Base-by-base conservation (phyloP, 2,888 invertebrate species). In the Drosophila recens region DNA sequence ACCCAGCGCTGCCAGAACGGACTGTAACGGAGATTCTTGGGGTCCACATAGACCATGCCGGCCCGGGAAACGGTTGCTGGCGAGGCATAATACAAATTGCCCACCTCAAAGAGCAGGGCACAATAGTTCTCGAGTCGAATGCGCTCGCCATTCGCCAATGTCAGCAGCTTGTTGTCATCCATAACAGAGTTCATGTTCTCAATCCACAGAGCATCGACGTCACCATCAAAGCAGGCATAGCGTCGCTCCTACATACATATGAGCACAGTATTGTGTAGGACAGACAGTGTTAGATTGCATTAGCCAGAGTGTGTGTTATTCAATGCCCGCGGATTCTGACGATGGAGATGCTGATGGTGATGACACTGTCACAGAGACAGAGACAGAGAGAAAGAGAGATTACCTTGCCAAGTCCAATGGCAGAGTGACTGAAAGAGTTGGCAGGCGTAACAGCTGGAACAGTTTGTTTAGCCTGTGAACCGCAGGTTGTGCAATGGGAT, bases 161-260 rank as follows among this genome's bases (percentile, higher is more conserved):
- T 98, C 62, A 98, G 93, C 45, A 98, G 93, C 90, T 96, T 96
- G 91, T 98, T 98, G 92, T 98, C 98, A 90, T 98, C 98, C 98
- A 98, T 98, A 2, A 98, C 98, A 0, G 98, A 97, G 93, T 98
- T 98, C 97, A 98, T 98, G 93, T 98, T 98, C 93, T 98, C 98
- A 76, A 98, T 97, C 98, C 98, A 98, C 43, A 98, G 94, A 0
- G 98, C 97, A 93, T 98, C 98, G 3, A 98, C 97, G 90, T 98
- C 98, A 3, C 98, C 98, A 91, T 98, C 98, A 93, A 98, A 98
- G 51, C 98, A 93, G 51, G 98, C 97, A 91, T 97, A 98, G 67
- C 95, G 95, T 59, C 95, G 94, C 90, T 97, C 97, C 74, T 95
- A 27, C 5, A 27, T 6, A 73, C 5, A 27, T 6, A 73, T 71